phyloP scores from a whole-genome alignment of 2,113 vertebrate species.

The Bothrops jararaca region DNA sequence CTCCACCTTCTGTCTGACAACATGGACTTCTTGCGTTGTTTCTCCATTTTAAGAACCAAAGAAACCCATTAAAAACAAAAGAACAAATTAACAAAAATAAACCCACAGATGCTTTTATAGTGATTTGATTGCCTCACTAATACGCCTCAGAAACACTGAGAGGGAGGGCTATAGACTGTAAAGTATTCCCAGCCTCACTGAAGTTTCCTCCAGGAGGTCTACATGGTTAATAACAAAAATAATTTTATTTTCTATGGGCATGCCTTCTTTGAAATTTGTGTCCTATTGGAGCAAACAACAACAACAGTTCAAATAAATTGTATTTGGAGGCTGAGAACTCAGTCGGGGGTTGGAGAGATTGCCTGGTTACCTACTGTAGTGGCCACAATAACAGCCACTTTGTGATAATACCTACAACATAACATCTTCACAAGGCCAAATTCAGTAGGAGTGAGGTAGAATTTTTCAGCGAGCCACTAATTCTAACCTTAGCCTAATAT shows the following conservation, averaged over 20 bases:
- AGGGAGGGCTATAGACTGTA: neutral
- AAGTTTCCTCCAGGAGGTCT: neutral
- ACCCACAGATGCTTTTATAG: neutral
- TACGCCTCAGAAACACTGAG: neutral
- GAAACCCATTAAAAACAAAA: neutral
- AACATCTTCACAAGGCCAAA: neutral
- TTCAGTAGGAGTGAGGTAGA: neutral
- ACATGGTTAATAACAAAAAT: neutral
- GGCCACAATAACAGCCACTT: neutral
- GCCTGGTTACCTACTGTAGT: neutral
- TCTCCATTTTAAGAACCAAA: neutral
- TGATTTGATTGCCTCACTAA: neutral
- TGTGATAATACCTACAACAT: neutral
- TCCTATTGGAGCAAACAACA: neutral
- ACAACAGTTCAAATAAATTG: neutral
- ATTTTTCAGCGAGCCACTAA: neutral
- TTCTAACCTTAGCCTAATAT: too few relatives aligned
- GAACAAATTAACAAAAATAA: neutral
- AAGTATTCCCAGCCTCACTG: neutral
- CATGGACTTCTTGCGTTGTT: neutral
- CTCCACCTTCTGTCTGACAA: neutral
- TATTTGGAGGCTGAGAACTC: neutral
- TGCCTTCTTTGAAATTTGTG: neutral
- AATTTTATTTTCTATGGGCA: neutral
- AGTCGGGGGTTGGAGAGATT: neutral